Conservation (phyloP, 2,797 vertebrate species). For the Typhlichthys eigenmanni region DNA sequence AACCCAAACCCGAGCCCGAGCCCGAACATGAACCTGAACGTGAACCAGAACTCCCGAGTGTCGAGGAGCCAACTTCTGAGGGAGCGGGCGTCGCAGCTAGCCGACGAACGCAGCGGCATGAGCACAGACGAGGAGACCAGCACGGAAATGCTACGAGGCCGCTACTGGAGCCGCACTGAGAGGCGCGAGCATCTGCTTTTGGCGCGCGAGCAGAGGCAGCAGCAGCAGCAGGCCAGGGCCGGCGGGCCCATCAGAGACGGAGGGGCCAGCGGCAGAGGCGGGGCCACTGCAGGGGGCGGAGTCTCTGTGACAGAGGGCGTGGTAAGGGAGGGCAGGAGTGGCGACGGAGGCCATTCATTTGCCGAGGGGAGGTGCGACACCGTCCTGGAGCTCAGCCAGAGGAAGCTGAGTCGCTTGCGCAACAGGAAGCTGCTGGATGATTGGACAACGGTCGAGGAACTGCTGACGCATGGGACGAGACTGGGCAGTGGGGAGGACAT, state of each 20-base stretch:
- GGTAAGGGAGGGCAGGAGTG: slow-evolving; percentile 39
- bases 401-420: slow-evolving; percentile 76
- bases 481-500: slow-evolving; percentile 66
- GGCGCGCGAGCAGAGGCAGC: slow-evolving; percentile 73
- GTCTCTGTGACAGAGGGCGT: slow-evolving; percentile 36
- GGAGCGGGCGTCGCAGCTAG: slow-evolving; percentile 72
- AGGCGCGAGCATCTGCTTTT: slow-evolving; percentile 76
- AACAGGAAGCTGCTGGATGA: slow-evolving; percentile 81
- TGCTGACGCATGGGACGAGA: slow-evolving; percentile 77
- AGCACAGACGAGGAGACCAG: slow-evolving; percentile 78
- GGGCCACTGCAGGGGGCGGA: slow-evolving; percentile 19
- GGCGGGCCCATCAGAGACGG: slow-evolving; percentile 18
- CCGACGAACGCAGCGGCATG: slow-evolving; percentile 75
- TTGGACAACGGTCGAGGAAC: slow-evolving; percentile 81
- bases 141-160: slow-evolving; percentile 69
- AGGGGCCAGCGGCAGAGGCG: slow-evolving; percentile 32
- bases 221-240: slow-evolving; percentile 63
- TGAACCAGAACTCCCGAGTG: slow-evolving; percentile 50
- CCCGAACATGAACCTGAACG: slow-evolving; percentile 54
- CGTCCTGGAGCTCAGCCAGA: slow-evolving; percentile 77
- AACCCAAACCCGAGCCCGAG: slow-evolving; percentile 51
- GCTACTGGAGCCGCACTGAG: slow-evolving; percentile 80
- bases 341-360: slow-evolving; percentile 35
- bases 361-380: slow-evolving; percentile 65
- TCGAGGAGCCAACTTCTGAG: slow-evolving; percentile 74